Conservation (phyloP, 1,140 invertebrate genomes). For the Portunus trituberculatus region DNA sequence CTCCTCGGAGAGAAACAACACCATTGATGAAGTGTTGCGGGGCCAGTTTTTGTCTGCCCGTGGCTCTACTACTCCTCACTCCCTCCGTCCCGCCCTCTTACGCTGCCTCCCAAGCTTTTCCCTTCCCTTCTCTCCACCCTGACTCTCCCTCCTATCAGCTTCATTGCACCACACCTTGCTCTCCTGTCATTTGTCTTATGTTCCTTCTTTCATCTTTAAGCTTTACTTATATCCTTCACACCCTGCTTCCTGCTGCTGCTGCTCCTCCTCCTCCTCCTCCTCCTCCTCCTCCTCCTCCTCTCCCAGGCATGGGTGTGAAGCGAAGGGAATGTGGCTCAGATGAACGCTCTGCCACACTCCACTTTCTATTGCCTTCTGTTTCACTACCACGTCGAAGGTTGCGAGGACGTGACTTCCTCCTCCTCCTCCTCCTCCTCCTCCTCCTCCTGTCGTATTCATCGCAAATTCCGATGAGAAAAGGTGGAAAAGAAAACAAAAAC, state of each 20-base stretch:
- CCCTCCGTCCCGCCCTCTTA: background rate
- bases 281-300: background rate
- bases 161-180: background rate
- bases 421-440: slow-evolving; percentile 5
- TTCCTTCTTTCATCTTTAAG: background rate
- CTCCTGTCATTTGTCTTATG: background rate
- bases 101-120: background rate
- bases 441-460: background rate
- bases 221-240: background rate
- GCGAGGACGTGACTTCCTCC: slow-evolving; percentile 8
- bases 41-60: background rate
- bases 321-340: background rate
- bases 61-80: slow-evolving; percentile 28
- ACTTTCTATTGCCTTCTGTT: slow-evolving; percentile 10
- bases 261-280: background rate
- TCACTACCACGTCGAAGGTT: slow-evolving; percentile 18
- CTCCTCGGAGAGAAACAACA: background rate
- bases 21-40: background rate
- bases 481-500: background rate
- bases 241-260: background rate
- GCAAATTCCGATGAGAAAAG: background rate
- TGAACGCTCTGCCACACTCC: background rate
- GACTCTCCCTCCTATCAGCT: background rate
- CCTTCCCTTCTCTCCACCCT: background rate
- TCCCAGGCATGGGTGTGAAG: background rate